Evolutionary conservation across 2,797 vertebrate genomes (phyloP).

Genomic region (Australoheros facetus): DNA sequence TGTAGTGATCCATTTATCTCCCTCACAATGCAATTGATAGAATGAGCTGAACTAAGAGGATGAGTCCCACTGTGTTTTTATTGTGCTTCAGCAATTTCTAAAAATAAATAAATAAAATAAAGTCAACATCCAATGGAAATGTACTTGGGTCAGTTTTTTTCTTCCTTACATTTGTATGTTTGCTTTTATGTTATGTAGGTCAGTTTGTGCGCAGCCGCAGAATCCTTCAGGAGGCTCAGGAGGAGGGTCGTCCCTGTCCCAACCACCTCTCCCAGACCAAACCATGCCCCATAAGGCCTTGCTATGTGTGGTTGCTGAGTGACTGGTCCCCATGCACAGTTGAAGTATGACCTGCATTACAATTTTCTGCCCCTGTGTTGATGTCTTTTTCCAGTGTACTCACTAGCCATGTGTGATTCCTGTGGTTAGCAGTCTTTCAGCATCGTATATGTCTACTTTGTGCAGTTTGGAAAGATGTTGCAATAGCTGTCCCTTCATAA

Average conservation of each 20-base stretch:
- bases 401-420: not conserved
- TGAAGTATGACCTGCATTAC: slow-evolving; percentile 81
- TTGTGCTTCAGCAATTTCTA: slow-evolving; percentile 9
- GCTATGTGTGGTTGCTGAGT: slow-evolving; percentile 90
- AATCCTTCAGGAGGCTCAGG: slow-evolving; percentile 85
- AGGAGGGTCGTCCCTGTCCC: slow-evolving; percentile 90
- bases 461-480: not conserved
- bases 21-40: not conserved
- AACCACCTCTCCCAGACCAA: slow-evolving; percentile 87
- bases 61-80: slow-evolving; percentile 5
- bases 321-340: slow-evolving; percentile 89
- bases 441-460: not conserved
- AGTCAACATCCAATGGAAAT: not conserved
- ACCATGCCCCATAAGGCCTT: slow-evolving; percentile 89
- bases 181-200: slow-evolving; percentile 75
- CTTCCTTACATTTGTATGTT: not conserved
- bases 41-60: not conserved
- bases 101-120: not conserved
- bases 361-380: not conserved
- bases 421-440: not conserved
- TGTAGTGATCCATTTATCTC: slow-evolving; percentile 21
- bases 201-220: slow-evolving; percentile 84
- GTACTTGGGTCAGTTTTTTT: not conserved
- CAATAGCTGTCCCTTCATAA: not conserved
- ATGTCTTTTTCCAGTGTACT: not conserved